Percentiles rank a stretch among this genome's conserved stretches.
phyloP scores from a whole-genome alignment of 1,140 invertebrate species.

The Phocides pigmalion region DNA sequence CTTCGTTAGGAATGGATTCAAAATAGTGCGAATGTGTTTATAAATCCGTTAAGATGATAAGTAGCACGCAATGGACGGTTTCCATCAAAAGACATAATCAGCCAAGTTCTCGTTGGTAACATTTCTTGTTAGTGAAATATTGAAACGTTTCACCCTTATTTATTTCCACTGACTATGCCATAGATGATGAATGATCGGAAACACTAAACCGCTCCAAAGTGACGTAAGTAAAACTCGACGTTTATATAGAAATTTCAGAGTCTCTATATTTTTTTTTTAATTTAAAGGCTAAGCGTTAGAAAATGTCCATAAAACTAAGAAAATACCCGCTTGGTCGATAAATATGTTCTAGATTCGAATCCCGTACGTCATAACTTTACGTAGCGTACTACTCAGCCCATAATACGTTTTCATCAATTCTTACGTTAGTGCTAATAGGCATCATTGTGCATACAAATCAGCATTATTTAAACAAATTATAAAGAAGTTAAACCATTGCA shows the following conservation, averaged over 20 bases:
- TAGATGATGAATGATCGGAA: not conserved
- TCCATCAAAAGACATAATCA: not conserved
- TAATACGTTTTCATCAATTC: not conserved
- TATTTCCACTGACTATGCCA: not conserved
- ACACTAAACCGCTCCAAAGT: not conserved
- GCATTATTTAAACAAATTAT: not conserved
- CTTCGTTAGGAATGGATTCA: not conserved
- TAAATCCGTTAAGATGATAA: not conserved
- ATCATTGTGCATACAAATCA: not conserved
- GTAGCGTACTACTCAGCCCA: not conserved
- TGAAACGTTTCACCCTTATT: not conserved
- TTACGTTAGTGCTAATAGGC: not conserved
- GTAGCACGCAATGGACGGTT: not conserved
- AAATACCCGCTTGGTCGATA: not conserved
- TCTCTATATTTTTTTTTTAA: not conserved
- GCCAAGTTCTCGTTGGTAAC: not conserved
- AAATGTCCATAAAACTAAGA: not conserved
- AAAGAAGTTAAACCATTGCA: not conserved
- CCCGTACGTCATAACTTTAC: not conserved
- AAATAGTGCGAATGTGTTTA: not conserved
- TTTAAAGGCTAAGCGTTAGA: not conserved
- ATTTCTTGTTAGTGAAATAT: not conserved
- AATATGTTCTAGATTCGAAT: not conserved
- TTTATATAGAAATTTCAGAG: not conserved
- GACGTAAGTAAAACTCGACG: not conserved